A percentile compares a stretch with the other conserved stretches of the same genome.
phyloP scores from a whole-genome alignment of 2,888 invertebrate species.

The Ischnus inquisitorius region DNA sequence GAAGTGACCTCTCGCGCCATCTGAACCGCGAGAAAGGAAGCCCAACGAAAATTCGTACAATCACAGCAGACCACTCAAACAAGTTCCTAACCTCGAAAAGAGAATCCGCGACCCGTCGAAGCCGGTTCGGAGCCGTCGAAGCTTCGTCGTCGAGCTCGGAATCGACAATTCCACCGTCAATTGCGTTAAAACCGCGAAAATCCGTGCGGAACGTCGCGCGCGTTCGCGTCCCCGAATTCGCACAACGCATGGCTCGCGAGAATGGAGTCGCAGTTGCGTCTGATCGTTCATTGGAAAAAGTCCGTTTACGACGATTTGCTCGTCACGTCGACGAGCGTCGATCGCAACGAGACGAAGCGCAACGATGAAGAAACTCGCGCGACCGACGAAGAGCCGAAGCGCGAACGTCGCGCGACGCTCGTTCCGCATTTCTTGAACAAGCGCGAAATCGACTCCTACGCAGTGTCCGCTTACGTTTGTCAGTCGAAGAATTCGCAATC shows the following conservation, averaged over 20 bases:
- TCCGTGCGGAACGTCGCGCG: too few species aligned
- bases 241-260: not conserved
- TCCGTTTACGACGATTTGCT: slow-evolving; percentile 78
- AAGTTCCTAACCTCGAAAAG: too few species aligned
- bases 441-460: slow-evolving; percentile 77
- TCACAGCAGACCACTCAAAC: too few species aligned
- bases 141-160: too few species aligned
- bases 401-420: slow-evolving; percentile 42
- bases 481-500: slow-evolving; percentile 72
- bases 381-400: not conserved
- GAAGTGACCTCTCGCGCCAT: too few species aligned
- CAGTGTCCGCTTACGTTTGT: slow-evolving; percentile 77
- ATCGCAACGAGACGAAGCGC: slow-evolving; percentile 48
- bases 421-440: slow-evolving; percentile 70
- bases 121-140: too few species aligned
- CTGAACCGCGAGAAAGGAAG: too few species aligned
- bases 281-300: slow-evolving; percentile 75
- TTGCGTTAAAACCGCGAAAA: too few species aligned
- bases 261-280: slow-evolving; percentile 64
- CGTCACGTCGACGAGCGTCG: slow-evolving; percentile 60
- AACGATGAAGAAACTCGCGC: slow-evolving; percentile 11
- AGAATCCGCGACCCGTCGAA: too few species aligned
- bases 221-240: too few species aligned
- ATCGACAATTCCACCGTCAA: too few species aligned
- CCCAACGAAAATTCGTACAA: too few species aligned